A percentile compares a stretch with the other conserved stretches of the same genome.
Evolutionary conservation across 2,113 vertebrate genomes (phyloP).

Genomic region (Engystomops pustulosus): DNA sequence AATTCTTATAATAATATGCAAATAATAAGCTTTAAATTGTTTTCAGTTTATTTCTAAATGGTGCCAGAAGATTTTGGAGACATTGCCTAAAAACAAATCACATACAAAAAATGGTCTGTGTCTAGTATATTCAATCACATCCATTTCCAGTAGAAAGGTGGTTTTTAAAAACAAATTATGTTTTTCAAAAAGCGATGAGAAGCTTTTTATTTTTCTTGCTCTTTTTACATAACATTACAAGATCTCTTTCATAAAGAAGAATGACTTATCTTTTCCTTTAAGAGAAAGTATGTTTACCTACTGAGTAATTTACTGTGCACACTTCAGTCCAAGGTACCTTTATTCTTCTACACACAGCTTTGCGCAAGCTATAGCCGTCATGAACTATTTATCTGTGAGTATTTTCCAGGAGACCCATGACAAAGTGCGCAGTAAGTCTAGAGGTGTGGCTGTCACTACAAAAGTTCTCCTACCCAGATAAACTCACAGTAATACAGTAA

Average conservation of each 20-base stretch:
- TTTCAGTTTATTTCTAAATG: too few species aligned
- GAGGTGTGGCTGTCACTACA: conserved; percentile 35
- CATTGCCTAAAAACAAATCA: too few species aligned
- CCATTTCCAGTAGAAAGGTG: too few species aligned
- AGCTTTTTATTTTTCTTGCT: too few species aligned
- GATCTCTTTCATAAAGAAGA: not conserved
- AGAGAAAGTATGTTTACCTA: conserved; percentile 33
- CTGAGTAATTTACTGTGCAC: conserved; percentile 47
- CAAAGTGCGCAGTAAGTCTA: conserved; percentile 30
- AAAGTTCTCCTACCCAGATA: not conserved
- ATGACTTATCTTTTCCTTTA: conserved; percentile 14
- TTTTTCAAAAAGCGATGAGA: too few species aligned
- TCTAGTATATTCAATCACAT: too few species aligned
- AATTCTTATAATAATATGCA: too few species aligned
- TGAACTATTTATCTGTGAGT: conserved; percentile 44
- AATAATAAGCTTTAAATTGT: too few species aligned
- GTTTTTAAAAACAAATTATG: too few species aligned
- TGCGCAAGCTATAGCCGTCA: conserved; percentile 50
- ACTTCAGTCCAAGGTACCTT: conserved; percentile 35
- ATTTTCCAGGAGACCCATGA: conserved; percentile 52
- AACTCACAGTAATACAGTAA: too few species aligned
- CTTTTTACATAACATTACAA: not conserved
- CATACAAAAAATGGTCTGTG: too few species aligned
- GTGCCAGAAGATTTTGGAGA: too few species aligned
- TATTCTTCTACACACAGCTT: conserved; percentile 33